Evolutionary conservation across 1,140 invertebrate genomes (phyloP), one percentile per base, ranked within the genome.

Genomic region (Papilio polytes): DNA sequence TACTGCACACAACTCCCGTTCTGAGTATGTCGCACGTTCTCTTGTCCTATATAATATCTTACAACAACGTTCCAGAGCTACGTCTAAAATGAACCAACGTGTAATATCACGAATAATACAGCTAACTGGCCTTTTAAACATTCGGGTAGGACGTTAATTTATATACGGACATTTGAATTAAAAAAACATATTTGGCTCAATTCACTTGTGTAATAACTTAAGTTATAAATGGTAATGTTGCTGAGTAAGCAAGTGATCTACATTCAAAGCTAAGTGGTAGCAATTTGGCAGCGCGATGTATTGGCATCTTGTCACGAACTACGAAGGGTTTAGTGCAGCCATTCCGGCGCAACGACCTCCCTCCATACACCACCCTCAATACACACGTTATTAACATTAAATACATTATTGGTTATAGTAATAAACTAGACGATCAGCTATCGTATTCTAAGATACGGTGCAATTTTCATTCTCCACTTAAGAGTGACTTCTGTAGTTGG

Each of bases 241-340:
- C 2, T 15, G 26, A 70, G 22, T 70, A 36, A 70, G 63, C 26
- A 70, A 31, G 26, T 26, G 31, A 70, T 70, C 63, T 70, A 70
- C 63, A 70, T 31, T 70, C 31, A 26, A 26, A 70, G 63, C 13
- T 70, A 70, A 70, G 63, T 70, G 63, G 63, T 22, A 63, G 63
- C 26, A 70, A 70, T 70, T 70, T 70, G 63, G 63, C 63, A 70
- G 63, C 63, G 3, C 63, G 26, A 70, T 70, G 63, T 36, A 70
- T 70, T 70, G 63, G 63, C 63, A 70, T 70, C 63, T 70, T 70
- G 63, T 70, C 63, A 70, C 26, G 63, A 36, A 26, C 63, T 70
- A 26, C 22, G 59, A 63, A 63, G 59, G 59, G 59, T 63, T 63
- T 63, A 70, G 63, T 70, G 63, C 63, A 70, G 20, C 63, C 63